A percentile compares a stretch with the other conserved stretches of the same genome.
These are phyloP conservation scores for Ochotona curzoniae DNA, from an alignment of 2,113 vertebrate genomes.

Conservation along the genomic window DNA sequence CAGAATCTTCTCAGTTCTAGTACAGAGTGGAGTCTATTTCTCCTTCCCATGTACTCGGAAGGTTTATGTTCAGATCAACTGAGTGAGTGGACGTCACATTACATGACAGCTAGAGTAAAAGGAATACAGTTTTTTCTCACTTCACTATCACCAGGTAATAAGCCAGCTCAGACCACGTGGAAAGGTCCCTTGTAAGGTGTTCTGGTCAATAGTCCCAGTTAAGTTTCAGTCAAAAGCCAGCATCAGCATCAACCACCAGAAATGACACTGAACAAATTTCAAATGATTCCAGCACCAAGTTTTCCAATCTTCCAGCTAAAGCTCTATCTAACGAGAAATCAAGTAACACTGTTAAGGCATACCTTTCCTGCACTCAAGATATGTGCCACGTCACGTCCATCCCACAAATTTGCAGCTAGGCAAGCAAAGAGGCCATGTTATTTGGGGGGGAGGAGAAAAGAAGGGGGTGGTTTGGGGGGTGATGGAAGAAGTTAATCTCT, in stretches of 20 bases:
- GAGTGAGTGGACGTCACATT: background rate
- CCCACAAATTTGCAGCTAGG: background rate
- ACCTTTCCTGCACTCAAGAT: background rate
- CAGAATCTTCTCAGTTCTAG: background rate
- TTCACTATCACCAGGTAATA: background rate
- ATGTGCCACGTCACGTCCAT: background rate
- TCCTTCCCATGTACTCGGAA: background rate
- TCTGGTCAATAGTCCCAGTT: background rate
- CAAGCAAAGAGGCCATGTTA: background rate
- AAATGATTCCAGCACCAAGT: background rate
- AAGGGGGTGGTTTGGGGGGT: background rate
- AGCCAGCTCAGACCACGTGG: background rate
- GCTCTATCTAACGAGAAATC: background rate
- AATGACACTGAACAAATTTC: background rate
- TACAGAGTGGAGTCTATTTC: background rate
- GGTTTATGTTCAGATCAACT: background rate
- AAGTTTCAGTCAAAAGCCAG: background rate
- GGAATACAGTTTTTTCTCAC: background rate
- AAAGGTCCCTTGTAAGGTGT: background rate
- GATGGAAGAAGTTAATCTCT: background rate
- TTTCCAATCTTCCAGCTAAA: background rate
- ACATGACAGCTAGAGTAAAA: background rate
- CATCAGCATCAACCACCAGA: background rate
- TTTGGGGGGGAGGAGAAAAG: too few species aligned
- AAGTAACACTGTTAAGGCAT: slow-evolving; percentile 15